Conservation (phyloP, 2,888 invertebrate genomes). For the Eurytoma adleriae region DNA sequence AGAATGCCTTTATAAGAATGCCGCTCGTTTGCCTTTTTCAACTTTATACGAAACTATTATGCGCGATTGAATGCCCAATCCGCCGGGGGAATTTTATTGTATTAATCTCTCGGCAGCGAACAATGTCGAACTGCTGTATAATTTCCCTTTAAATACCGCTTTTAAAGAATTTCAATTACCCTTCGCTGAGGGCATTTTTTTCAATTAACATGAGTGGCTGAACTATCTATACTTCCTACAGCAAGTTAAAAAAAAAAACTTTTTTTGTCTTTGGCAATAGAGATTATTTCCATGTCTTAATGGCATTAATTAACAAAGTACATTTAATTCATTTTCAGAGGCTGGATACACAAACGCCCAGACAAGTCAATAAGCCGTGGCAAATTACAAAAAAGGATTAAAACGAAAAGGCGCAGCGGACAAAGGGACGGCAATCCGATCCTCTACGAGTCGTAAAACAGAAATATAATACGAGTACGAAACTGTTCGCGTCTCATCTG, state of each 20-base stretch:
- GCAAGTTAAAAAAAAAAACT: not conserved
- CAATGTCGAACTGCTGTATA: not conserved
- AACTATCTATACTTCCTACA: not conserved
- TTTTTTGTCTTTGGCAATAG: too few species aligned
- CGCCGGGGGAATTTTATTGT: conserved; percentile 5
- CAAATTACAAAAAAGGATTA: conserved; percentile 13
- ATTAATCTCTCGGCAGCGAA: not conserved
- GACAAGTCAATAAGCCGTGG: conserved; percentile 15
- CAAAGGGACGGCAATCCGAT: conserved; percentile 36
- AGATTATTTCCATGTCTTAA: too few species aligned
- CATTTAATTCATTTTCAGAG: not conserved
- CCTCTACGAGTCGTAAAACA: conserved; percentile 13
- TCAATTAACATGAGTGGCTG: too few species aligned
- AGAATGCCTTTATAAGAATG: conserved; percentile 23
- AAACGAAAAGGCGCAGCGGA: not conserved
- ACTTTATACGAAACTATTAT: conserved; percentile 38
- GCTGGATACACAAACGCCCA: conserved; percentile 8
- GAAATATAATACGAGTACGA: conserved; percentile 41
- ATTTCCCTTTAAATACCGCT: not conserved
- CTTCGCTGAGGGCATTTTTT: too few species aligned
- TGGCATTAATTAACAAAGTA: conserved; percentile 20
- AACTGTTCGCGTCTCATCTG: conserved; percentile 57
- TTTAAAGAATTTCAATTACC: not conserved
- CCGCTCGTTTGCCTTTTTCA: conserved; percentile 17
- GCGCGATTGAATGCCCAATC: conserved; percentile 15